Base-by-base conservation (phyloP, 2,113 vertebrate genomes). In the Brevimyrus niger region DNA sequence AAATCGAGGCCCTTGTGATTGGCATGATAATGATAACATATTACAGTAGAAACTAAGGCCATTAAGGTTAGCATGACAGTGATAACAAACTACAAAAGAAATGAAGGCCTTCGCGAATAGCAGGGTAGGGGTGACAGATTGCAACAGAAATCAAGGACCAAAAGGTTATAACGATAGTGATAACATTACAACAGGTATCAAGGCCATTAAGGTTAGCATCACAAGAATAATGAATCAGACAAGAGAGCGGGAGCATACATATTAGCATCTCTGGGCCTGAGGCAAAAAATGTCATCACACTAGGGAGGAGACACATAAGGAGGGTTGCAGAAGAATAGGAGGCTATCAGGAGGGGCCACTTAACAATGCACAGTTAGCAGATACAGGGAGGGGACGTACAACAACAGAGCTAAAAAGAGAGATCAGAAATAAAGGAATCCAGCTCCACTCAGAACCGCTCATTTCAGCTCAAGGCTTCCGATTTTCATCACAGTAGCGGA, bases 371-470 rank as follows among this genome's bases (percentile, higher is more conserved):
- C n/a, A 51, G 27, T 27, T 5, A 61, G 42, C 42, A 85, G 51
- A 61, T 5, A 38, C 42, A 65, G 38, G 73, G 23, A 85, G 27
- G 85, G 17, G 44, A 48, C 50, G 38, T 27, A 38, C 2, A n/a
- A 89, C 38, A 47, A 31, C 17, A 47, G 82, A 44, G 48, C 88
- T 58, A 10, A 19, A 23, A 73, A 17, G 21, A 76, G 27, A 87
- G 73, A 42, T 87, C 10, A 23, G 83, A 90, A 80, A 46, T 42
- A 58, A 87, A 88, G n/a, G 6, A 89, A 53, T 53, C 55, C 23
- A 87, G 35, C 15, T 51, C 13, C 0, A 87, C 31, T 87, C 50
- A n/a, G 9, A 85, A 27, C 83, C 1, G 8, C 83, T 44, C 27
- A 47, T n/a, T 27, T 50, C 21, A 80, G 58, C 46, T 10, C 84